phyloP scores from a whole-genome alignment of 2,888 invertebrate species.

The Pristionchus entomophagus region DNA sequence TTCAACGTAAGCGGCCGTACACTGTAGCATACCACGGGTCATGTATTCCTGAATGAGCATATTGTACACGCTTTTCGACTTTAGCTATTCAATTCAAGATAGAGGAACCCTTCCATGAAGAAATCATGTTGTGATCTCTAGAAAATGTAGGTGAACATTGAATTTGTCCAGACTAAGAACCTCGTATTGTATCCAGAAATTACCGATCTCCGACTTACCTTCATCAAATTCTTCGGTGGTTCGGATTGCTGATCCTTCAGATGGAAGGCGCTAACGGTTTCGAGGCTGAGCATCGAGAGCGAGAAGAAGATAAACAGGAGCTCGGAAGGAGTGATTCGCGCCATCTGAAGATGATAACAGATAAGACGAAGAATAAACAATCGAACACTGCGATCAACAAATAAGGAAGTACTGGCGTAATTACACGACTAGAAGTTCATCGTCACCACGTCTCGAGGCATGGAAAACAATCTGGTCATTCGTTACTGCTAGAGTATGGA shows the following conservation, averaged over 20 bases:
- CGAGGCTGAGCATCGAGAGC: neutral
- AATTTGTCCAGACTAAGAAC: too few species aligned
- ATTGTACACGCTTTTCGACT: too few species aligned
- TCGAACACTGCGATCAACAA: neutral
- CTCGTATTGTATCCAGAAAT: too few species aligned
- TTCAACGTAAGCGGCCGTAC: constrained; percentile 14
- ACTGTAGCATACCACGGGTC: constrained; percentile 12
- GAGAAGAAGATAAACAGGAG: neutral
- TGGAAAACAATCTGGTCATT: too few species aligned
- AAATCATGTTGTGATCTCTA: too few species aligned
- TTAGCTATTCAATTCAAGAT: too few species aligned
- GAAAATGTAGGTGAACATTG: too few species aligned
- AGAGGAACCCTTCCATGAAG: too few species aligned
- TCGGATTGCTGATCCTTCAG: neutral
- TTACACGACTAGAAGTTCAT: too few species aligned
- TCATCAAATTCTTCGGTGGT: constrained; percentile 19
- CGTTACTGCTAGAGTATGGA: too few species aligned
- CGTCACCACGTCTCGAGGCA: too few species aligned
- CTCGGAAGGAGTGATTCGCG: neutral
- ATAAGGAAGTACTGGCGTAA: neutral
- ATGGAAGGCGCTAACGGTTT: neutral
- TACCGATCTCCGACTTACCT: neutral
- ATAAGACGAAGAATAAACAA: neutral
- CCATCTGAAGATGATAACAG: neutral
- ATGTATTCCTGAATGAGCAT: constrained; percentile 45